A percentile compares a stretch with the other conserved stretches of the same genome.
phyloP scores from a whole-genome alignment of 1,140 invertebrate genomes.

The Babylonia areolata region DNA sequence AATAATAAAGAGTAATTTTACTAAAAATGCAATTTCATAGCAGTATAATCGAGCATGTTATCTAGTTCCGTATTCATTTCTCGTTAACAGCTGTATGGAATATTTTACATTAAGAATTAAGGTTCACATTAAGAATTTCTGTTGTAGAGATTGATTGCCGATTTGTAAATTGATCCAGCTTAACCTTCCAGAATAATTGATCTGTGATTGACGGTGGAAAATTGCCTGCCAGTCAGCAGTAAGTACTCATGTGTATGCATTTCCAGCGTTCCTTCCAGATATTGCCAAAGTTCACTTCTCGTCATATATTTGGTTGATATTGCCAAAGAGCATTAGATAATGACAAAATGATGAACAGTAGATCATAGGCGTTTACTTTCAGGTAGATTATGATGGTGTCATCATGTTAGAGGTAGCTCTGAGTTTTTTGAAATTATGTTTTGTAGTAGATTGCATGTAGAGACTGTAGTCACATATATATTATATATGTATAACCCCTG shows the following conservation, averaged over 20 bases:
- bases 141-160: neutral
- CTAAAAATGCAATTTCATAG: neutral
- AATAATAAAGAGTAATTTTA: too few relatives aligned
- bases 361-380: neutral
- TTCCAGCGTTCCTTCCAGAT: neutral
- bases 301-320: neutral
- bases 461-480: neutral
- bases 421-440: neutral
- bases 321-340: neutral
- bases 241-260: neutral
- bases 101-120: neutral
- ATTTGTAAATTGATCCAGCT: neutral
- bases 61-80: neutral
- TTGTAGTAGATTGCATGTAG: neutral
- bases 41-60: neutral
- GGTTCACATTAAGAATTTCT: neutral
- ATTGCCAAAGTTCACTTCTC: neutral
- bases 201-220: neutral
- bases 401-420: neutral
- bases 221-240: neutral
- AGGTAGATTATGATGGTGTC: neutral
- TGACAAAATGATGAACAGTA: neutral
- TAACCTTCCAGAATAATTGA: neutral
- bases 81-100: neutral
- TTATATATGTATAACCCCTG: neutral